A percentile compares a stretch with the other conserved stretches of the same genome.
These are phyloP conservation scores for Andrena chrysosceles DNA, from an alignment of 2,888 invertebrate species.

Conservation along the genomic window DNA sequence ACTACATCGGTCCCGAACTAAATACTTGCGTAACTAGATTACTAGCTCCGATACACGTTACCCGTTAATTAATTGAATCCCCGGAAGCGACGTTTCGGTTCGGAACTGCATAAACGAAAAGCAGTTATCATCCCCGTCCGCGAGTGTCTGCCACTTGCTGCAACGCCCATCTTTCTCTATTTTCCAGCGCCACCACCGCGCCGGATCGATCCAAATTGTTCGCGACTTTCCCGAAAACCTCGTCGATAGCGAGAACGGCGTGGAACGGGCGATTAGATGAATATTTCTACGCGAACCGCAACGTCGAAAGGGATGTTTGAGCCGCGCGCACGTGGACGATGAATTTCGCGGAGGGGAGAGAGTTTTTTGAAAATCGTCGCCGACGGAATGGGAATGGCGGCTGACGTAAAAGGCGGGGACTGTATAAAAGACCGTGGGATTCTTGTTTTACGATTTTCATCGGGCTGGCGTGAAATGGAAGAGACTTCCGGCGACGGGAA, in stretches of 20 bases:
- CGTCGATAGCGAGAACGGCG: too few species aligned
- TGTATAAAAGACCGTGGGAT: conserved; percentile 25
- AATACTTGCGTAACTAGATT: conserved; percentile 37
- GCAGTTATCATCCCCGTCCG: not conserved
- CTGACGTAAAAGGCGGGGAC: not conserved
- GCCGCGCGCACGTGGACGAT: not conserved
- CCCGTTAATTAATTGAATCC: conserved; percentile 28
- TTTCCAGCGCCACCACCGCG: too few species aligned
- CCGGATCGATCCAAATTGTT: too few species aligned
- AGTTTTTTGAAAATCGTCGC: conserved; percentile 18
- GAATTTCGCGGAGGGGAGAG: not conserved
- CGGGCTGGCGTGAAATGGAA: conserved; percentile 42
- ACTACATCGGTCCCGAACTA: conserved; percentile 9
- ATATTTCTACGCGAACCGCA: not conserved
- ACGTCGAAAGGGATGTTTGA: not conserved
- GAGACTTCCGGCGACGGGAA: conserved; percentile 54
- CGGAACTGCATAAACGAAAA: not conserved
- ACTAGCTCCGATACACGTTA: conserved; percentile 23
- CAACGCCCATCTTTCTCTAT: not conserved
- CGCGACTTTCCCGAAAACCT: not conserved
- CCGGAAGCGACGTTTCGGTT: conserved; percentile 15
- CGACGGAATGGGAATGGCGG: conserved; percentile 7
- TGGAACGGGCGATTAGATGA: not conserved
- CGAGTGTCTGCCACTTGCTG: not conserved
- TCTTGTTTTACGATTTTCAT: conserved; percentile 49